Evolutionary conservation across 2,888 invertebrate species (phyloP), one percentile per base, ranked within the genome.

Genomic region (Ichneumoninae sp.): DNA sequence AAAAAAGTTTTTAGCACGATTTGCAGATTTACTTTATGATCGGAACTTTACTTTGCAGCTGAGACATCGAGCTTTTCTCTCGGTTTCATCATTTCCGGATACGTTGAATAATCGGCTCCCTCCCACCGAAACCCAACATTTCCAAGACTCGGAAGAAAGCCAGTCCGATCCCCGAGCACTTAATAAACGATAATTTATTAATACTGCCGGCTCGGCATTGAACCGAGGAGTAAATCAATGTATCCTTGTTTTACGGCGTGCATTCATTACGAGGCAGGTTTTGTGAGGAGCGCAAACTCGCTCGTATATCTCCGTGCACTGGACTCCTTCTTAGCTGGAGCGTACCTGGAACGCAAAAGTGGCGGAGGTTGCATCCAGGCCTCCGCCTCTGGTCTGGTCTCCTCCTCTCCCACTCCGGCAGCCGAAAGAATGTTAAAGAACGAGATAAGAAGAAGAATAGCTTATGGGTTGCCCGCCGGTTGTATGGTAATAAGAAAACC

Each of bases 161-260:
- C 74, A 66, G 63, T 75, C 70, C 77, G 73, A 81, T 74, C 74
- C 68, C 60, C 52, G 85, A 83, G 88, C 90, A 92, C 92, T 93
- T 92, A 93, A 93, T 93, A 93, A 91, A 90, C 88, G 89, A 92
- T 92, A 92, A 93, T 93, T 93, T 93, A 93, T 93, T 92, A 92
- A 93, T 92, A 91, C 90, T 88, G 89, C 89, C 82, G 85, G 88
- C 83, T 88, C 89, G 87, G 90, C 89, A 90, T 92, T 92, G 92
- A 91, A 87, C 87, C 88, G 88, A 89, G 87, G 89, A 92, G 93
- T 93, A 93, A 93, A 93, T 93, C 93, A 93, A 92, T 88, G 89
- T 88, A 88, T 92, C 90, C 91, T 91, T 91, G 91, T 92, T 93
- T 93, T 93, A 93, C 90, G 91, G 92, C 91, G 88, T 91, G 92